Evolutionary conservation across 2,888 invertebrate species (phyloP).

Genomic region (Mesorhabditis belari): DNA sequence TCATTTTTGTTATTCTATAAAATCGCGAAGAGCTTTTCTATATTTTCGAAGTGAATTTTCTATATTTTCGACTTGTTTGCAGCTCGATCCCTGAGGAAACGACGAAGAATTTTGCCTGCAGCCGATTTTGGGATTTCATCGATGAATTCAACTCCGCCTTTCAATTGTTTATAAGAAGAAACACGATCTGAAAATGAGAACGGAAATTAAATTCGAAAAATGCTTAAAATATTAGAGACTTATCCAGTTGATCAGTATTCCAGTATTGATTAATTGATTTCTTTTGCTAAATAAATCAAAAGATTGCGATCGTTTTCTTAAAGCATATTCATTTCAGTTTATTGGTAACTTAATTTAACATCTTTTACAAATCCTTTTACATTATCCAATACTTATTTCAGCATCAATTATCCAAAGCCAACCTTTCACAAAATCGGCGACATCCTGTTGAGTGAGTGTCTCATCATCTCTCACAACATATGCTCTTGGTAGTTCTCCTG

Average conservation of each 20-base stretch:
- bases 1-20: no score
- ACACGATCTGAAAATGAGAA: conserved; percentile 60
- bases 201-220: not conserved
- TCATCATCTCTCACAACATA: conserved; percentile 26
- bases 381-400: not conserved
- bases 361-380: not conserved
- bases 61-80: no score
- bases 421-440: conserved; percentile 31
- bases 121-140: conserved; percentile 69
- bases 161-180: conserved; percentile 70
- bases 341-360: not conserved
- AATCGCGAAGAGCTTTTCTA: no score
- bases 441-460: conserved; percentile 19
- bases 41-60: no score
- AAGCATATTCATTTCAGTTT: not conserved
- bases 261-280: no score
- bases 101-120: conserved; percentile 71
- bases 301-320: not conserved
- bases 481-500: conserved; percentile 26
- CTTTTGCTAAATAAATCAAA: not conserved
- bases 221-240: not conserved
- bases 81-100: conserved; percentile 48
- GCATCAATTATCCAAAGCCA: not conserved
- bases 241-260: not conserved
- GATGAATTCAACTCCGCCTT: conserved; percentile 66